phyloP scores from a whole-genome alignment of 1,140 invertebrate species.

The Camponotus pennsylvanicus region DNA sequence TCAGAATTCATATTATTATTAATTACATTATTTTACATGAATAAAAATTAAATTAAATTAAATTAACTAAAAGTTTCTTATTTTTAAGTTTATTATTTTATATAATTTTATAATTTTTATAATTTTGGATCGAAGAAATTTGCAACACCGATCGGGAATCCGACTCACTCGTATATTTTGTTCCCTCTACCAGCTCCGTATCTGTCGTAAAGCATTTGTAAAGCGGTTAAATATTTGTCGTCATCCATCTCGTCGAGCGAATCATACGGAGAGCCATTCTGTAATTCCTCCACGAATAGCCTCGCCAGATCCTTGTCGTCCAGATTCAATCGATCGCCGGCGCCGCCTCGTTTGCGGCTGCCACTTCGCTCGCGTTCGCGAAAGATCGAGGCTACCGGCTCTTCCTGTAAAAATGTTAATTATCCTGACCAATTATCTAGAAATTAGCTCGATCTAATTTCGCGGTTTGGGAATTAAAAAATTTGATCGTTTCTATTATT shows the following conservation, averaged over 20 bases:
- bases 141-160: background rate
- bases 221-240: conserved; percentile 69
- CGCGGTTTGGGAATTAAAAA: background rate
- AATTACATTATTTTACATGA: background rate
- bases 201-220: conserved; percentile 70
- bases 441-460: background rate
- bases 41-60: too few species aligned
- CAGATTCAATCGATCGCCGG: conserved; percentile 47
- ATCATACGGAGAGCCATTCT: conserved; percentile 62
- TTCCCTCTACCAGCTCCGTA: conserved; percentile 69
- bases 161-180: conserved; percentile 71
- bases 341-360: conserved; percentile 65
- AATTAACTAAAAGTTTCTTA: too few species aligned
- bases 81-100: too few species aligned
- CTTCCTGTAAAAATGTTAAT: conserved; percentile 64
- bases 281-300: conserved; percentile 71
- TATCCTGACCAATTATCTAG: background rate
- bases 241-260: conserved; percentile 59
- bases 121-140: background rate
- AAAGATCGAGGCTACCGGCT: conserved; percentile 77
- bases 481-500: background rate
- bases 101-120: background rate
- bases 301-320: conserved; percentile 70
- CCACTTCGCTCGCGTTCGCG: conserved; percentile 79
- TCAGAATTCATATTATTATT: too few species aligned